phyloP scores from a whole-genome alignment of 2,888 invertebrate genomes.

The Tipula unca region DNA sequence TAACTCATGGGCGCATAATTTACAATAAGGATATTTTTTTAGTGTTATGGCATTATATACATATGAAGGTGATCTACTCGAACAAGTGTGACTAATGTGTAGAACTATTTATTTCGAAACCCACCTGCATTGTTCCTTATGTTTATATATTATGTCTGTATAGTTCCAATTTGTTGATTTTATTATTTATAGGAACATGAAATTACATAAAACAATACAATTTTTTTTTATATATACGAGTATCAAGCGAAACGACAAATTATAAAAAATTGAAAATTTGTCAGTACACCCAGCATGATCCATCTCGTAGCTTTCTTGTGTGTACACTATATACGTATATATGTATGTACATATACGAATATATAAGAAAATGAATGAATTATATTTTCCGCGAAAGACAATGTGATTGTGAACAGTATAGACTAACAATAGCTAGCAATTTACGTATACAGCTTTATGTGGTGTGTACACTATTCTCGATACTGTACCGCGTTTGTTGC shows the following conservation, averaged over 20 bases:
- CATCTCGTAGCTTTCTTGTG: not conserved
- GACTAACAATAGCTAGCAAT: not conserved
- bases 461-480: not conserved
- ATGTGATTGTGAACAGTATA: not conserved
- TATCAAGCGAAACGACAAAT: not conserved
- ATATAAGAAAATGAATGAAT: not conserved
- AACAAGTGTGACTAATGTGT: constrained; percentile 14
- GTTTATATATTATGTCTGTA: not conserved
- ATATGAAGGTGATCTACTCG: not conserved
- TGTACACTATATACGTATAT: not conserved
- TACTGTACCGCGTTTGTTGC: not conserved
- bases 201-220: not conserved
- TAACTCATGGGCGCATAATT: not conserved
- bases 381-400: not conserved
- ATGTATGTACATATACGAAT: not conserved
- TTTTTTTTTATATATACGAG: not conserved
- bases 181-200: not conserved
- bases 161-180: not conserved
- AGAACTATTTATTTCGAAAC: not conserved
- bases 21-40: not conserved
- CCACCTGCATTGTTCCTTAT: not conserved
- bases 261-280: not conserved
- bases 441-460: not conserved
- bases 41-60: not conserved
- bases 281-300: not conserved